A percentile compares a stretch with the other conserved stretches of the same genome.
Conservation (phyloP, 2,888 invertebrate genomes). For the Noctuana brunneofusca region DNA sequence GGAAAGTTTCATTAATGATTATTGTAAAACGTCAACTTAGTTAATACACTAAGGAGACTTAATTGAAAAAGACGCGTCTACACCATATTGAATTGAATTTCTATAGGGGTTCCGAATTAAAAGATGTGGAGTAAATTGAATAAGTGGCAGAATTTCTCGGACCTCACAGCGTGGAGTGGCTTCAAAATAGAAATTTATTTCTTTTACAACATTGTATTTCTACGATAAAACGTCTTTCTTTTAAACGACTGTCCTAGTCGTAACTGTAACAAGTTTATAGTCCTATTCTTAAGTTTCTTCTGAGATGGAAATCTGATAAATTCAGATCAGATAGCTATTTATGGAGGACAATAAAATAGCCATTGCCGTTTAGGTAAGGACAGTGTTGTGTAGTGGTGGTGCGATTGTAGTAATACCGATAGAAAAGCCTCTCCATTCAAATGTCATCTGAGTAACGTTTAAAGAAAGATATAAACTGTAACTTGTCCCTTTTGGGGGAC, state of each 20-base stretch:
- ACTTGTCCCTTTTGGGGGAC: conserved; percentile 10
- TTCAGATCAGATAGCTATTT: conserved; percentile 31
- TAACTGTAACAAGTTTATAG: conserved; percentile 33
- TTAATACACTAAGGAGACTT: neutral
- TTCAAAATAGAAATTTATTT: conserved; percentile 3
- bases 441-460: conserved; percentile 18
- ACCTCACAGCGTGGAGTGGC: neutral
- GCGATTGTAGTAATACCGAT: conserved; percentile 19
- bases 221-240: conserved; percentile 27
- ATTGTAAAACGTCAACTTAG: neutral
- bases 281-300: conserved; percentile 31
- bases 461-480: conserved; percentile 24
- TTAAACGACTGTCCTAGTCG: conserved; percentile 15
- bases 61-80: neutral
- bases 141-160: conserved; percentile 12
- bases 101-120: conserved; percentile 21
- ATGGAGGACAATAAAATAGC: conserved; percentile 32
- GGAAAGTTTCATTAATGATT: neutral
- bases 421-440: conserved; percentile 22
- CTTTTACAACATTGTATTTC: conserved; percentile 2
- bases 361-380: conserved; percentile 23
- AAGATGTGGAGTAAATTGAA: conserved; percentile 25
- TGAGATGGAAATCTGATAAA: conserved; percentile 34
- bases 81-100: conserved; percentile 10
- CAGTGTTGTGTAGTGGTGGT: conserved; percentile 7